Percentiles rank a stretch among this genome's conserved stretches.
Evolutionary conservation across 2,113 vertebrate species (phyloP).

Genomic region (Oceanites oceanicus): DNA sequence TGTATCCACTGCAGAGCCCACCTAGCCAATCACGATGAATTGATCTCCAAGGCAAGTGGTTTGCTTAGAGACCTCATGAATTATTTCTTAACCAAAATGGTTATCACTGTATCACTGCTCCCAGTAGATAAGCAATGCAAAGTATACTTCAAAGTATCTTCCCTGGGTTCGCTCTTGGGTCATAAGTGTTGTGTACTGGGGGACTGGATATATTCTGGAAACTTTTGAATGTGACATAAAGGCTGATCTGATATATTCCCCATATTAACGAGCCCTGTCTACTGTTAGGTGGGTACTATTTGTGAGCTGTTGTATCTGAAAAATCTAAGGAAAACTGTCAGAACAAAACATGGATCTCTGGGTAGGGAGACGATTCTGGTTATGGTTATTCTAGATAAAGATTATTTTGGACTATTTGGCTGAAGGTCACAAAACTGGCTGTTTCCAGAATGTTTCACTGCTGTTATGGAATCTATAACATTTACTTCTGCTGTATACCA

Average conservation of each 20-base stretch:
- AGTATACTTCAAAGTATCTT: neutral
- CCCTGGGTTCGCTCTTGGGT: conserved; percentile 20
- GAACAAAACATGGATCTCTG: neutral
- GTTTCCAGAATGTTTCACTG: neutral
- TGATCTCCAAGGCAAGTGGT: conserved; percentile 89
- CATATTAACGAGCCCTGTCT: neutral
- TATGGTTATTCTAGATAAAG: neutral
- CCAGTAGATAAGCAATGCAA: conserved; percentile 33
- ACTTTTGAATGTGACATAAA: neutral
- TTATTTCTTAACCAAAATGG: neutral
- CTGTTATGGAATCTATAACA: neutral
- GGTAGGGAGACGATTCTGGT: neutral
- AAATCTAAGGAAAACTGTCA: neutral
- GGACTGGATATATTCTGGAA: neutral
- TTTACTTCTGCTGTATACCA: neutral
- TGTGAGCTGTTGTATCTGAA: neutral
- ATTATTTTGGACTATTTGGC: neutral
- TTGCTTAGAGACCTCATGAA: neutral
- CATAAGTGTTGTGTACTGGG: neutral
- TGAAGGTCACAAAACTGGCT: neutral
- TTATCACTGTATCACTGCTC: neutral
- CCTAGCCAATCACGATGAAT: conserved; percentile 96
- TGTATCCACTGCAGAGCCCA: conserved; percentile 99
- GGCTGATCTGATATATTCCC: neutral
- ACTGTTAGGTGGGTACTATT: neutral